phyloP scores from a whole-genome alignment of 2,113 vertebrate genomes.

The Silurus asotus region DNA sequence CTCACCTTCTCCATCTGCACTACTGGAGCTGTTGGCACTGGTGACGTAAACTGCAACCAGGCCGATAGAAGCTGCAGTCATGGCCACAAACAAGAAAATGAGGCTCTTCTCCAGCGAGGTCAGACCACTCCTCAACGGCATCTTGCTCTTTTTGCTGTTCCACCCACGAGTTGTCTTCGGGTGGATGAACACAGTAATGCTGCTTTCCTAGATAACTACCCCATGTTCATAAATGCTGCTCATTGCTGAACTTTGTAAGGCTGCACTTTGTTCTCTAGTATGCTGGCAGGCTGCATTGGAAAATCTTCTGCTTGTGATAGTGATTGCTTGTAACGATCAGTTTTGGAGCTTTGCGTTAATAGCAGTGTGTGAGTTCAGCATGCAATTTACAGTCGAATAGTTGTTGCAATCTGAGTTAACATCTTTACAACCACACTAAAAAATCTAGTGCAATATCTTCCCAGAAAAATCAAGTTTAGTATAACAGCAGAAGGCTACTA shows the following conservation, averaged over 20 bases:
- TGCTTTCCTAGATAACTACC: neutral
- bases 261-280: constrained; percentile 40
- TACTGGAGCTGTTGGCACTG: constrained; percentile 35
- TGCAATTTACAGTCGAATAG: neutral
- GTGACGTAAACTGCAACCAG: constrained; percentile 64
- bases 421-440: neutral
- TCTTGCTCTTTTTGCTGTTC: constrained; percentile 39
- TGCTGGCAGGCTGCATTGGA: neutral
- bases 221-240: constrained; percentile 29
- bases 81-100: constrained; percentile 68
- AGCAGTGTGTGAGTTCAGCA: neutral
- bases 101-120: constrained; percentile 67
- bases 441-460: too few species aligned
- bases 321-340: constrained; percentile 7
- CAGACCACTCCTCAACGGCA: constrained; percentile 39
- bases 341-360: neutral
- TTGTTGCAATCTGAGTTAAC: neutral
- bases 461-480: too few species aligned
- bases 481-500: too few species aligned
- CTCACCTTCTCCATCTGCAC: constrained; percentile 62
- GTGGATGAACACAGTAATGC: neutral
- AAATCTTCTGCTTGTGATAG: neutral
- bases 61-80: constrained; percentile 65
- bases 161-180: constrained; percentile 46
- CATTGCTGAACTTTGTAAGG: constrained; percentile 35